phyloP scores from a whole-genome alignment of 2,888 invertebrate genomes.

The Aphidoletes aphidimyza region DNA sequence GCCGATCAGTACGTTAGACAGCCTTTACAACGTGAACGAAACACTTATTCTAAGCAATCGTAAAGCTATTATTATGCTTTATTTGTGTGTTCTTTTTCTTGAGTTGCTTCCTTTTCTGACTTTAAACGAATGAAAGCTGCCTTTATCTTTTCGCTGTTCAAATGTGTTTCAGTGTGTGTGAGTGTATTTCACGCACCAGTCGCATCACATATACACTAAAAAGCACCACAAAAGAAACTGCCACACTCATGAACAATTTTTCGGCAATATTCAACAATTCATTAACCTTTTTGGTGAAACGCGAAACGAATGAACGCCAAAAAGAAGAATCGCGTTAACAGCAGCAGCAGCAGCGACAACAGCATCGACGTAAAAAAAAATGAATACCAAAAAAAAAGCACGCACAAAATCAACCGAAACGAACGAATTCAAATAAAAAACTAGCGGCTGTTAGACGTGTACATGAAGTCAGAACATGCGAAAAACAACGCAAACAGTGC shows the following conservation, averaged over 20 bases:
- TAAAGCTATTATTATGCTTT: neutral
- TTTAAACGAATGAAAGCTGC: neutral
- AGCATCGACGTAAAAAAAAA: too few relatives aligned
- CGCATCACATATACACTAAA: slow-evolving; percentile 13
- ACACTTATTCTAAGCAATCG: slow-evolving; percentile 32
- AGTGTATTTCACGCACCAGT: slow-evolving; percentile 29
- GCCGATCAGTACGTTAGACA: neutral
- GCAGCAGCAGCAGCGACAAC: too few relatives aligned
- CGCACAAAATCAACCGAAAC: slow-evolving; percentile 2
- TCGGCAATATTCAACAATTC: slow-evolving; percentile 16
- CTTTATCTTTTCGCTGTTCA: slow-evolving; percentile 18
- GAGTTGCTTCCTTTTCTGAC: neutral
- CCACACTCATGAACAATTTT: neutral
- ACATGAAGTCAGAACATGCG: neutral
- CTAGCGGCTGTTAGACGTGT: slow-evolving; percentile 4
- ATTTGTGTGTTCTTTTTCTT: neutral
- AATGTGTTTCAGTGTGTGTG: too few relatives aligned
- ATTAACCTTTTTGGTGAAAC: slow-evolving; percentile 33
- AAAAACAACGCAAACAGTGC: neutral
- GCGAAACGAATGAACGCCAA: neutral
- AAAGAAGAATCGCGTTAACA: slow-evolving; percentile 28
- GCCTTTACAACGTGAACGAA: slow-evolving; percentile 45
- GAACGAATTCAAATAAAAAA: slow-evolving; percentile 18
- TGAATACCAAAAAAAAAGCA: neutral
- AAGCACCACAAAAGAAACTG: neutral